phyloP scores from a whole-genome alignment of 1,140 invertebrate species.

The Phortica variegata region DNA sequence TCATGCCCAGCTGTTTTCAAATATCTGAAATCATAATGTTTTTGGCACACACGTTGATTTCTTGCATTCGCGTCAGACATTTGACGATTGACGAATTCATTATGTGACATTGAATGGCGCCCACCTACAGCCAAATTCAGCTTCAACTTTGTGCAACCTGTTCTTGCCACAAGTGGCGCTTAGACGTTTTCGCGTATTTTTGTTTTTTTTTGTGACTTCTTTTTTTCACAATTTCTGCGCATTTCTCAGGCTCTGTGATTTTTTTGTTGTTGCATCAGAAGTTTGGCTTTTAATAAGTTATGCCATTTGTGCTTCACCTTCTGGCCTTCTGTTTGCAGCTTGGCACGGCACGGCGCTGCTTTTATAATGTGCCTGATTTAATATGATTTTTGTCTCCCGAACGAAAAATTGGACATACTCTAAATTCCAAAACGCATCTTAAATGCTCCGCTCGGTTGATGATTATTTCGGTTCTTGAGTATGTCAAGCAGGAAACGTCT shows the following conservation, averaged over 20 bases:
- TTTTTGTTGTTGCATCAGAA: slow-evolving; percentile 26
- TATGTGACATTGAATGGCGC: slow-evolving; percentile 39
- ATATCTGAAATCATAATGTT: slow-evolving; percentile 21
- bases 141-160: not conserved
- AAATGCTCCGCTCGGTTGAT: slow-evolving; percentile 13
- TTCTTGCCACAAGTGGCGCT: slow-evolving; percentile 34
- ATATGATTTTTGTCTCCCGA: slow-evolving; percentile 48
- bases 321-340: not conserved
- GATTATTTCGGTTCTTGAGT: not conserved
- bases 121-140: slow-evolving; percentile 7
- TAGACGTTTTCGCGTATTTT: slow-evolving; percentile 30
- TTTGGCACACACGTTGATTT: slow-evolving; percentile 32
- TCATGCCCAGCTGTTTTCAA: slow-evolving; percentile 1
- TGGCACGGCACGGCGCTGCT: slow-evolving; percentile 3
- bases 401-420: slow-evolving; percentile 30
- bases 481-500: too few species aligned
- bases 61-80: slow-evolving; percentile 19
- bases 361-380: slow-evolving; percentile 49
- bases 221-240: slow-evolving; percentile 26
- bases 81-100: slow-evolving; percentile 5
- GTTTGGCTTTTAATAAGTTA: slow-evolving; percentile 40
- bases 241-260: slow-evolving; percentile 24
- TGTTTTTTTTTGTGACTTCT: too few species aligned
- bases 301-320: slow-evolving; percentile 1
- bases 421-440: slow-evolving; percentile 44